Conservation (phyloP, 2,113 vertebrate genomes). For the Camelus bactrianus region DNA sequence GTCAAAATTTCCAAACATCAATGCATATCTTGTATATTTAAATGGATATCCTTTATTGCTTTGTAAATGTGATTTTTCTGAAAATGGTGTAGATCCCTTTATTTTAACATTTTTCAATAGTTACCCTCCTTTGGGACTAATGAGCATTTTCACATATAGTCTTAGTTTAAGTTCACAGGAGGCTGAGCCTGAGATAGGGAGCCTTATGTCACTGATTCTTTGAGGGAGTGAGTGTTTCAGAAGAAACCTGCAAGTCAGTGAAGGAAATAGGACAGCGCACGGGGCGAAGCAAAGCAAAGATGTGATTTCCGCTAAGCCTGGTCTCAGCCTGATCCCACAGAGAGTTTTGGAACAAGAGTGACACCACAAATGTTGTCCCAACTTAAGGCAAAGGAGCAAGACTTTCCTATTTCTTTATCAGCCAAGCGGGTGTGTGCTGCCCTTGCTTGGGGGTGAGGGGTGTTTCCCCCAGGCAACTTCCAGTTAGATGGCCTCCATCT, state of each 20-base stretch:
- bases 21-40: background rate
- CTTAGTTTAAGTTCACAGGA: background rate
- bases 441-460: background rate
- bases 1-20: conserved; percentile 30
- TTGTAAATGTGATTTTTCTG: background rate
- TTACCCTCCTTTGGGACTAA: background rate
- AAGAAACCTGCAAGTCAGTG: background rate
- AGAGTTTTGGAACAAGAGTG: background rate
- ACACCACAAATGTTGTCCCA: background rate
- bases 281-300: background rate
- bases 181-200: background rate
- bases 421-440: background rate
- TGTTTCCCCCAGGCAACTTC: background rate
- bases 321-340: background rate
- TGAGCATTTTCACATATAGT: background rate
- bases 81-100: background rate
- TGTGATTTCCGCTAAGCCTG: background rate
- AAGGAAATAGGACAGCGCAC: background rate
- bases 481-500: background rate
- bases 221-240: background rate
- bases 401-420: background rate
- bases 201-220: background rate
- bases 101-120: background rate
- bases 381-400: background rate
- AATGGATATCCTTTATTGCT: background rate